Evolutionary conservation across 2,797 vertebrate species (phyloP), one percentile per base, ranked within the genome.

Genomic region (Nothura maculosa): DNA sequence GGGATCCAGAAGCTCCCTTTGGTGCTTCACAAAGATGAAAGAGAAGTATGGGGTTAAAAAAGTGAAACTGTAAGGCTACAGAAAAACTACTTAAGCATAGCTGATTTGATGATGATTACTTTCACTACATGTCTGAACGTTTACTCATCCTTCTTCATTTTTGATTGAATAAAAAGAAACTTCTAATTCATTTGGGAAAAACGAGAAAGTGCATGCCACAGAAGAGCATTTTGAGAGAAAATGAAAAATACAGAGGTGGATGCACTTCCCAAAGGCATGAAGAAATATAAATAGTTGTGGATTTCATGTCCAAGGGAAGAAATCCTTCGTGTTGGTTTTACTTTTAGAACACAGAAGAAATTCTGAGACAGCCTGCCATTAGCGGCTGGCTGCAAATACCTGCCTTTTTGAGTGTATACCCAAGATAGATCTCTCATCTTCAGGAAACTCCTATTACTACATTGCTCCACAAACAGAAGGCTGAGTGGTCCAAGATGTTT

Each of bases 271-370:
- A 92, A 92, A 95, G 91, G 76, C 91, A 79, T 52, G 25, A 22
- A 38, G 74, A 89, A 81, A 72, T 96, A 95, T 81, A 96, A 93
- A 96, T 96, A 94, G 85, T 85, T 61, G 52, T 91, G 63, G 36
- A 12, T 85, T 95, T 87, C 79, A 34, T 92, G 88, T 96, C 85
- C 89, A 63, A 91, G 68, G 61, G 63, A 90, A 91, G 69, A 95
- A 95, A 89, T 95, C 82, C 76, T 90, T 92, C 67, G 83, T 96
- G 87, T 89, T 94, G 74, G 47, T 87, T 91, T 87, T 96, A 96
- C 94, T 95, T 97, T 91, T 94, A 92, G 94, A 93, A 92, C 90
- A 66, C 18, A 3, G 40, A 85, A 94, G 81, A 94, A 92, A 79
- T 90, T 96, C 87, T 34, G 77, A 96, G 93, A 78, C 85, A 95